Evolutionary conservation across 2,113 vertebrate genomes (phyloP), one percentile per base, ranked within the genome.

Genomic region (Sciurus niger): DNA sequence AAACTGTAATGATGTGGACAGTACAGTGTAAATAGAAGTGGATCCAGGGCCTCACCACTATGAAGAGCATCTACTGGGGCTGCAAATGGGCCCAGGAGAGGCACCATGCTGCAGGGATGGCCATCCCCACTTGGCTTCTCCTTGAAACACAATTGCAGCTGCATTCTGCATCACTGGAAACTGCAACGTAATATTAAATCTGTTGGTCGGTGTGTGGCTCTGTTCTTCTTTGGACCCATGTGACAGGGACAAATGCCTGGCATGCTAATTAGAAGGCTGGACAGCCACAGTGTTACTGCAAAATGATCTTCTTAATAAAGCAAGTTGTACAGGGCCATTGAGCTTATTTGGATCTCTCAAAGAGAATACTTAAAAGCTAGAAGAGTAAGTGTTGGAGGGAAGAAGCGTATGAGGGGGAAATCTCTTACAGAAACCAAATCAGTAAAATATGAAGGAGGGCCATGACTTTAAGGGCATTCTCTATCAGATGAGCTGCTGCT

Each of bases 131-230:
- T 40, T 4, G 4, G 40, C 40, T 40, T 40, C 40, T 40, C 40
- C 40, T 40, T 40, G 40, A 40, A 40, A 40, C 4, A 40, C 40
- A 40, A 40, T 40, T 40, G 40, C 40, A 40, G 40, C 40, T 40
- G 40, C 40, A 40, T 40, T 40, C 40, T 40, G 40, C 40, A 40
- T 40, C 40, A 40, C 40, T 40, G 40, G 40, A 40, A 40, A 4
- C 3, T 40, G 40, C 40, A 40, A 40, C 40, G 4, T 40, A 40
- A 40, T 40, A 40, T 97, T 98, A 98, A 98, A 98, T 84, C 95
- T 91, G 95, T 96, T 97, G 97, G 97, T 96, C 82, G 95, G 5
- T 77, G 92, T 68, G 79, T 73, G 84, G 65, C 65, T 84, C 63
- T 14, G 85, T 96, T 74, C 90, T 95, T 96, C 67, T 88, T 96